These are phyloP conservation scores for Apodemia mormo DNA, from an alignment of 2,888 invertebrate species.

Conservation along the genomic window DNA sequence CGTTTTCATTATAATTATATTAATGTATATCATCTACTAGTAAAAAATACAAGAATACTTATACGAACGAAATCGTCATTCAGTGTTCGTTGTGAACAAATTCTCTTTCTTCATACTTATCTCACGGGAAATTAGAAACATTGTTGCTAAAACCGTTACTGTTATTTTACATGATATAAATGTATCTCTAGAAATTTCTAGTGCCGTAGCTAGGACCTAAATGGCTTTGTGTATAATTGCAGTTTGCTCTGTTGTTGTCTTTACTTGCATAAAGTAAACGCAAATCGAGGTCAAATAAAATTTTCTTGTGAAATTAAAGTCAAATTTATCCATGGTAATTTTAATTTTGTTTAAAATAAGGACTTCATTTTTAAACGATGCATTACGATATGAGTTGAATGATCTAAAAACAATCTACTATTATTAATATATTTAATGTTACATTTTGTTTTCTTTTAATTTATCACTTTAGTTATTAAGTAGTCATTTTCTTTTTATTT, in stretches of 20 bases:
- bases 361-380: too few species aligned
- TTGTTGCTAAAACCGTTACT: not conserved
- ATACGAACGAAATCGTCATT: not conserved
- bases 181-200: constrained; percentile 2
- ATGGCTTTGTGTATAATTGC: constrained; percentile 5
- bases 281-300: constrained; percentile 1
- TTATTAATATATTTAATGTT: too few species aligned
- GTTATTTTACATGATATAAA: constrained; percentile 5
- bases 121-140: constrained; percentile 5
- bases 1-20: too few species aligned
- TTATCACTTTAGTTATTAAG: too few species aligned
- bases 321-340: not conserved
- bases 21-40: too few species aligned
- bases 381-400: too few species aligned
- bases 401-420: too few species aligned
- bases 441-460: too few species aligned
- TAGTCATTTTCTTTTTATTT: too few species aligned
- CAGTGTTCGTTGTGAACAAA: not conserved
- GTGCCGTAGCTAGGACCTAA: not conserved
- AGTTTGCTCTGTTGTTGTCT: constrained; percentile 5
- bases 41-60: too few species aligned
- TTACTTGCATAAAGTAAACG: not conserved
- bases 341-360: too few species aligned
- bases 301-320: not conserved
- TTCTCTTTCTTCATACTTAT: not conserved